Conservation (phyloP, 2,113 vertebrate species). For the Scopus umbretta region DNA sequence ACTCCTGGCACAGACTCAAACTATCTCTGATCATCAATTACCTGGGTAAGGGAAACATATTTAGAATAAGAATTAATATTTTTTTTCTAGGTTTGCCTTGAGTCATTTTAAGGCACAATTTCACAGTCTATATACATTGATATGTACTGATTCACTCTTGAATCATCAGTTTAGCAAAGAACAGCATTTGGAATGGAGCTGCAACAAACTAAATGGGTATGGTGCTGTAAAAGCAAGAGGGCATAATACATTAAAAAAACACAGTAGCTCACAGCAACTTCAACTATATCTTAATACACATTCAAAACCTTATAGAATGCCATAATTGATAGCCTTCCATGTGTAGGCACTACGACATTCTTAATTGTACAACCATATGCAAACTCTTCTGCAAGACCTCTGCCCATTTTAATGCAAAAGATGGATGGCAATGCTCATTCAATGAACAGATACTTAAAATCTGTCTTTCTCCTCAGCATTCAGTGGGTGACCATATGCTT, state of each 20-base stretch:
- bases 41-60: neutral
- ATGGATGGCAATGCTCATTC: neutral
- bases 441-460: neutral
- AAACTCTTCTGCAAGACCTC: neutral
- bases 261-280: neutral
- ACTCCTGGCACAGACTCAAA: neutral
- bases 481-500: neutral
- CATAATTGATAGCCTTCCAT: neutral
- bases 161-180: neutral
- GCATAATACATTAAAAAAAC: neutral
- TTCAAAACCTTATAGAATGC: neutral
- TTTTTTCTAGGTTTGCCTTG: neutral
- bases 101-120: neutral
- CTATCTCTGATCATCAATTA: neutral
- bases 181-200: neutral
- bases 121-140: neutral
- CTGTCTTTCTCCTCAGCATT: neutral
- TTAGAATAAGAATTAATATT: neutral
- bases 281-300: neutral
- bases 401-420: neutral
- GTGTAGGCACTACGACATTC: neutral
- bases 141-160: neutral
- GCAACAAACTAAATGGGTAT: neutral
- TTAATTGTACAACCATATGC: neutral
- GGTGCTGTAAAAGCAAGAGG: neutral